Percentiles rank a stretch among this genome's conserved stretches.
Evolutionary conservation across 35 echinoderm and acorn worm species (phyloP).

Genomic region (Diadema setosum): DNA sequence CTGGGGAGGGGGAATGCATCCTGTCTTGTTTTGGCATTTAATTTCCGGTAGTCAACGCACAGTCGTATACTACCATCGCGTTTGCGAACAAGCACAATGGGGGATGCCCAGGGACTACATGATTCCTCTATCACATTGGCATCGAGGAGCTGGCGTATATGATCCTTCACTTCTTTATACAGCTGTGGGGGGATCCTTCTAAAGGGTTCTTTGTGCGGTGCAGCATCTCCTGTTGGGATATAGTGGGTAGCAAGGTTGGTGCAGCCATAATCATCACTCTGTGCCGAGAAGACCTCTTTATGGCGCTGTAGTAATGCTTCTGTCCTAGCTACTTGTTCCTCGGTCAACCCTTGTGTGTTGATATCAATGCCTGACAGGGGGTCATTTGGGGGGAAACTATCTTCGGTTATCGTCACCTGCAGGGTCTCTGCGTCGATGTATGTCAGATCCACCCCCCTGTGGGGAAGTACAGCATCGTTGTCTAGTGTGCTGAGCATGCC

Average conservation of each 20-base stretch:
- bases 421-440: not conserved
- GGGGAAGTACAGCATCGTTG: not conserved
- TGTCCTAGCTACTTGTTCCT: not conserved
- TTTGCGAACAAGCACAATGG: constrained; percentile 64
- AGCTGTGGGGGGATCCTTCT: constrained; percentile 50
- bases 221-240: not conserved
- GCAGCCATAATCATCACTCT: constrained; percentile 15
- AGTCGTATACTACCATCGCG: constrained; percentile 3
- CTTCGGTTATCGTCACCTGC: not conserved
- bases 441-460: not conserved
- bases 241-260: not conserved
- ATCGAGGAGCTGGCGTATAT: not conserved
- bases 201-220: constrained; percentile 26
- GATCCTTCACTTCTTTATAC: constrained; percentile 37
- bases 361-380: not conserved
- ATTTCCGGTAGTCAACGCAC: constrained; percentile 46
- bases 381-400: not conserved
- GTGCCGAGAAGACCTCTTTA: not conserved
- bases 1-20: too few species aligned
- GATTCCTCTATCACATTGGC: constrained; percentile 50
- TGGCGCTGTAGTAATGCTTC: not conserved
- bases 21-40: constrained; percentile 9
- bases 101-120: constrained; percentile 47
- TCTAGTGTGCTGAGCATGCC: not conserved
- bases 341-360: not conserved